Evolutionary conservation across 1,140 invertebrate species (phyloP), one percentile per base, ranked within the genome.

Genomic region (Drosophila mojavensis): DNA sequence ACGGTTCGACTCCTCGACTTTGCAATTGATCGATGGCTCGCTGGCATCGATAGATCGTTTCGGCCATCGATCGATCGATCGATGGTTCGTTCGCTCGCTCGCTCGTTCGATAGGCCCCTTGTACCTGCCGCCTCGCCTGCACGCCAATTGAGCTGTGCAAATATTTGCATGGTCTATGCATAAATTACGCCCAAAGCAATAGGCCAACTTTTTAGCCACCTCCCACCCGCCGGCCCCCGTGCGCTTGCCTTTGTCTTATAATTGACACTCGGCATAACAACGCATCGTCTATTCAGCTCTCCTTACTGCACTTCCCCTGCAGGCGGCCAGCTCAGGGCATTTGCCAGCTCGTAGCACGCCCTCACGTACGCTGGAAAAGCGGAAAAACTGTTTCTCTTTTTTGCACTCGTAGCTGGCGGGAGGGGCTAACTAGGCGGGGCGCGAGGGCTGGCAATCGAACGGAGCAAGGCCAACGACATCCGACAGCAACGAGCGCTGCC

Each of bases 181-280:
- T 84, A 84, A 84, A 84, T 84, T 85, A 84, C 76, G 70, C 75
- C 69, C 74, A 71, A 67, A 67, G 74, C 81, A 84, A 54, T 84
- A 73, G 76, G 64, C 81, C 73, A 84, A 83, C 66, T 74, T 60
- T 36, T 39, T 36, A 9, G n/a, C n/a, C 59, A 15, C 17, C 15
- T 5, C 33, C 26, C 17, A 9, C 47, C 13, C 15, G 13, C 26
- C 7, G 4, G n/a, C 11, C 56, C 41, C 4, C 5, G 3, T 17
- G 5, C 41, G 4, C 39, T 48, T 3, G 36, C 36, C 30, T 4
- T 6, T 72, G 63, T 54, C 62, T 77, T 50, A 47, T 56, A 81
- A 60, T 65, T 69, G 76, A 60, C 76, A 80, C 63, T 65, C 48
- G 62, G 54, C 69, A 72, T 36, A 72, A 72, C 69, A 72, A 53